Conservation (phyloP, 1,140 invertebrate genomes). For the Scaptomyza montana region DNA sequence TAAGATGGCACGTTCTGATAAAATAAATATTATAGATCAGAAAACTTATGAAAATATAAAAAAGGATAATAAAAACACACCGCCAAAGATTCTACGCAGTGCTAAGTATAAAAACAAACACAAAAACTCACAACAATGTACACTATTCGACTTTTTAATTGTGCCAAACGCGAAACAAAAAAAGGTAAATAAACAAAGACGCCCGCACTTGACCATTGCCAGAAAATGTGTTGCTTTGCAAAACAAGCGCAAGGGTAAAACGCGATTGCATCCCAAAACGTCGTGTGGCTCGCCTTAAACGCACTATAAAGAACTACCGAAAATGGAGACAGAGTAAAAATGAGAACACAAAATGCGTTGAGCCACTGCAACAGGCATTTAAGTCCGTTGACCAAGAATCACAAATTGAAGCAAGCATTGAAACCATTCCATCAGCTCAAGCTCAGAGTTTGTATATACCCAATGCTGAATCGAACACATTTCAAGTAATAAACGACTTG, state of each 20-base stretch:
- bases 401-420: neutral
- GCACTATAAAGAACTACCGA: constrained; percentile 50
- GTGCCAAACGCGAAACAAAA: constrained; percentile 33
- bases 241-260: constrained; percentile 61
- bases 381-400: neutral
- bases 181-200: constrained; percentile 20
- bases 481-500: constrained; percentile 1
- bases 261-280: constrained; percentile 49
- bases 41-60: constrained; percentile 35
- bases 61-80: neutral
- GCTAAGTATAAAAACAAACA: constrained; percentile 69
- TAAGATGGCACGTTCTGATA: constrained; percentile 52
- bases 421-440: neutral
- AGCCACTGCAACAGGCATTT: neutral
- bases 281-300: constrained; percentile 55
- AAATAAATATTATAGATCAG: constrained; percentile 53
- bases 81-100: constrained; percentile 42
- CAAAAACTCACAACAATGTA: constrained; percentile 32
- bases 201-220: constrained; percentile 23
- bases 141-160: constrained; percentile 61
- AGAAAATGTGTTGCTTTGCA: constrained; percentile 1
- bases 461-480: neutral
- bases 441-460: neutral
- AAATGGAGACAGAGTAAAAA: constrained; percentile 19
- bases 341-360: neutral